Evolutionary conservation across 2,888 invertebrate genomes (phyloP), one percentile per base, ranked within the genome.

Genomic region (Acanthosepion esculentum): DNA sequence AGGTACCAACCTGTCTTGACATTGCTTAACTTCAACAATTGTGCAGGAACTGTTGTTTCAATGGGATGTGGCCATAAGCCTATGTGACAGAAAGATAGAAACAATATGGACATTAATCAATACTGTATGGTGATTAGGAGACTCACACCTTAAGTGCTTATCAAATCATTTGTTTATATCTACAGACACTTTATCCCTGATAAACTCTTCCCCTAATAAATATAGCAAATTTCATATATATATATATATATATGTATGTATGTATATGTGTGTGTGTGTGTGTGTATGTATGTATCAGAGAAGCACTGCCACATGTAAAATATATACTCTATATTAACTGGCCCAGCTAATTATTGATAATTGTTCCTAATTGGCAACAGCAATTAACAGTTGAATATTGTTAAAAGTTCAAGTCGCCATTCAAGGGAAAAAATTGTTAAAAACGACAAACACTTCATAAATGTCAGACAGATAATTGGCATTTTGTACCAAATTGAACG

Each of bases 391-490:
- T 53, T 53, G 93, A 53, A 55, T 20, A 53, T 53, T 93, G 29
- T 93, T 50, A 48, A 50, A 92, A 48, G 26, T 92, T 48, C 29
- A 50, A 92, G 92, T 48, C 26, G 50, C 26, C 48, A 53, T 55
- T 53, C n/a, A 33, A 93, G 33, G 53, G 55, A 33, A 53, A 33
- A 93, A 92, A 23, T 23, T 41, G 41, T 41, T 41, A 41, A 0
- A 29, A 29, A 48, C 23, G n/a, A 93, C 33, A 50, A 48, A 8
- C 18, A 93, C 93, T 93, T n/a, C 23, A 59, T 78, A n/a, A 78
- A 78, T 78, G n/a, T 78, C n/a, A 78, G 78, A 78, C 78, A n/a
- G 78, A 78, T 78, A 78, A 78, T 78, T 78, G 78, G n/a, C 78
- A 33, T 15, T 78, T 12, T n/a, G 10, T n/a, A 8, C 5, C n/a